Evolutionary conservation across 2,113 vertebrate genomes (phyloP).

Genomic region (Egretta garzetta): DNA sequence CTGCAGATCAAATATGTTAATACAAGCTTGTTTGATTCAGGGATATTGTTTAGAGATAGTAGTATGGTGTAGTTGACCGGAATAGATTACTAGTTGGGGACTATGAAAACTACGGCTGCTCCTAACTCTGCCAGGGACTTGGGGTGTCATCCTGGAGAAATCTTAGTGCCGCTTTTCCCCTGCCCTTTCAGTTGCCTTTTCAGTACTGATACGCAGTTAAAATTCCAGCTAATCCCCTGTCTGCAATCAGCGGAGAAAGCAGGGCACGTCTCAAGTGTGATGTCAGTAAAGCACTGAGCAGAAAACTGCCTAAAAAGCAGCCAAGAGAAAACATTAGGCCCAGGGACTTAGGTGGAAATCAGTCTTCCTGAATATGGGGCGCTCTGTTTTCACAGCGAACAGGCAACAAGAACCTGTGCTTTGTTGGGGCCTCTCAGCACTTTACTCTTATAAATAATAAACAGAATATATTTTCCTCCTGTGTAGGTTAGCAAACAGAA

Average conservation of each 20-base stretch:
- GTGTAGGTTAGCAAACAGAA: slow-evolving; percentile 3
- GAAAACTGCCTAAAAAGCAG: slow-evolving; percentile 25
- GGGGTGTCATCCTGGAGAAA: background rate
- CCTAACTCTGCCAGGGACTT: background rate
- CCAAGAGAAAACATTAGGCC: background rate
- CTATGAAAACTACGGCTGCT: background rate
- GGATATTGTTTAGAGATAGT: background rate
- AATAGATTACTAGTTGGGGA: background rate
- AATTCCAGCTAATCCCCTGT: background rate
- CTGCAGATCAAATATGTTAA: background rate
- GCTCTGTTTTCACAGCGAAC: background rate
- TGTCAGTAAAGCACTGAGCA: background rate
- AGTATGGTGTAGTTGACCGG: background rate
- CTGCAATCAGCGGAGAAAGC: slow-evolving; percentile 25
- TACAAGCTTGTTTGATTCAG: background rate
- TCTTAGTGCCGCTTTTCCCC: background rate
- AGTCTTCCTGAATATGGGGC: background rate
- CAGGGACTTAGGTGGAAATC: background rate
- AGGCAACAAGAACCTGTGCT: background rate
- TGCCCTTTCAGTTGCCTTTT: background rate
- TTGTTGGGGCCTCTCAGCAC: background rate
- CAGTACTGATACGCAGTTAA: background rate
- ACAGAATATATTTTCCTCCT: slow-evolving; percentile 43
- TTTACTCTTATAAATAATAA: slow-evolving; percentile 61
- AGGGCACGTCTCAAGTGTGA: slow-evolving; percentile 40